A percentile compares a stretch with the other conserved stretches of the same genome.
phyloP scores from a whole-genome alignment of 2,888 invertebrate genomes.

The Tryphoninae sp. region DNA sequence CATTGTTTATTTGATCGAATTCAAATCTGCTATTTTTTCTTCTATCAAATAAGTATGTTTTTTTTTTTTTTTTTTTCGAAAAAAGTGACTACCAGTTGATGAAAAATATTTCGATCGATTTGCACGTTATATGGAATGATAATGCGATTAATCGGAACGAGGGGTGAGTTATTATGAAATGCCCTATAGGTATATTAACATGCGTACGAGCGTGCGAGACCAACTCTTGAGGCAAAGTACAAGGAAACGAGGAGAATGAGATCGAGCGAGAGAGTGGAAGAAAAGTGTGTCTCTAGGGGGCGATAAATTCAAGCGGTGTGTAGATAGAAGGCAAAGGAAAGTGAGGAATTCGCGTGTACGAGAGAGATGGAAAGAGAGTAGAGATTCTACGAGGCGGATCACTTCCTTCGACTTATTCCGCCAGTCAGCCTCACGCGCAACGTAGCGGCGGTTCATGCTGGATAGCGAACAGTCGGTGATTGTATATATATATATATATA shows the following conservation, averaged over 20 bases:
- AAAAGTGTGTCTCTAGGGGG: constrained; percentile 29
- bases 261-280: constrained; percentile 56
- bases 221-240: constrained; percentile 31
- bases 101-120: too few species aligned
- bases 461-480: neutral
- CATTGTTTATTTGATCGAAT: too few species aligned
- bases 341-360: constrained; percentile 8
- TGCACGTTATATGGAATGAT: too few species aligned
- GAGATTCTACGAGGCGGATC: constrained; percentile 54
- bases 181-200: neutral
- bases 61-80: too few species aligned
- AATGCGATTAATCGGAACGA: neutral
- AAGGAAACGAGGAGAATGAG: constrained; percentile 42
- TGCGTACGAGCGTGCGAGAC: neutral
- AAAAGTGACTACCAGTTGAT: too few species aligned
- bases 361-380: constrained; percentile 54
- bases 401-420: constrained; percentile 50
- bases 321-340: constrained; percentile 21
- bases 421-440: constrained; percentile 45
- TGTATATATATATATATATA: neutral
- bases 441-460: neutral
- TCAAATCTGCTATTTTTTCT: too few species aligned
- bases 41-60: too few species aligned
- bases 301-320: constrained; percentile 41
- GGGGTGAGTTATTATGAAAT: neutral